A percentile compares a stretch with the other conserved stretches of the same genome.
These are phyloP conservation scores for Drosophila melanica DNA, from an alignment of 1,140 invertebrate genomes.

Conservation along the genomic window DNA sequence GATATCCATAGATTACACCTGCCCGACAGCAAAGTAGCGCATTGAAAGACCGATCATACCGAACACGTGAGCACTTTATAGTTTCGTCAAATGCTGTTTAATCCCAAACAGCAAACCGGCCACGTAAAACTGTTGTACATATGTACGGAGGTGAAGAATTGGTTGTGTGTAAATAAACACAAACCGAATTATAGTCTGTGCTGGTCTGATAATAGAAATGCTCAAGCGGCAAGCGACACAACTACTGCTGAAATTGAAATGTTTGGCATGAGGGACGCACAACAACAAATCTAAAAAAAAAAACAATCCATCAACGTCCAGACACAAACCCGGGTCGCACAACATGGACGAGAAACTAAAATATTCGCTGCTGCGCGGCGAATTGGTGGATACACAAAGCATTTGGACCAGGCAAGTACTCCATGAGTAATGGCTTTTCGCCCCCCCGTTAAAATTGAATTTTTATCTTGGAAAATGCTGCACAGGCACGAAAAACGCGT, in stretches of 20 bases:
- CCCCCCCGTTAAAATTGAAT: neutral
- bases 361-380: conserved; percentile 80
- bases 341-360: conserved; percentile 83
- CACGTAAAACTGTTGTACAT: conserved; percentile 55
- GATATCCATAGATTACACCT: neutral
- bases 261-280: conserved; percentile 30
- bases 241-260: conserved; percentile 20
- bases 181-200: conserved; percentile 20
- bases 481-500: conserved; percentile 85
- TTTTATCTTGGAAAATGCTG: neutral
- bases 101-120: conserved; percentile 49
- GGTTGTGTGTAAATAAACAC: conserved; percentile 30
- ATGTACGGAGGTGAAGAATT: conserved; percentile 20
- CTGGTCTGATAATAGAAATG: conserved; percentile 40
- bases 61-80: neutral
- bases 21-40: conserved; percentile 3
- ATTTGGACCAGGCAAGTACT: conserved; percentile 75
- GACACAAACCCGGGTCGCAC: conserved; percentile 2
- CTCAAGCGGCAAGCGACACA: conserved; percentile 39
- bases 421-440: neutral
- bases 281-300: conserved; percentile 16
- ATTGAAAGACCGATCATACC: neutral
- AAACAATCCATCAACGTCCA: conserved; percentile 15
- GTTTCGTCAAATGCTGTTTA: conserved; percentile 32
- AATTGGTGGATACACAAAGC: conserved; percentile 77